Percentiles rank a stretch among this genome's conserved stretches.
phyloP scores from a whole-genome alignment of 2,797 vertebrate genomes.

The Platalea minor region DNA sequence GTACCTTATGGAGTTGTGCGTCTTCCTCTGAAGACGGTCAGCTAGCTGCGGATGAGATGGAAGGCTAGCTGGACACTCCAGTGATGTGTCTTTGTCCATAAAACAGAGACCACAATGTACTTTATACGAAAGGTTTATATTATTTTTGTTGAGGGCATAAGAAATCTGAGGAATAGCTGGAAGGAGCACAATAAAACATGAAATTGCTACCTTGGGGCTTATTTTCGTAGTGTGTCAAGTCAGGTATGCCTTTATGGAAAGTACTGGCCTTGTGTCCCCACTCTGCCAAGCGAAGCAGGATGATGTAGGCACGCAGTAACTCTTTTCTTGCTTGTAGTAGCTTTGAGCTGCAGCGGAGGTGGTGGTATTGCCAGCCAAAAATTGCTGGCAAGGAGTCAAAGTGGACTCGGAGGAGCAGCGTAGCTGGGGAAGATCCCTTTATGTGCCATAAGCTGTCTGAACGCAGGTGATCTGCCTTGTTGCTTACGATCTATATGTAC shows the following conservation, averaged over 20 bases:
- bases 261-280: accelerated
- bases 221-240: neutral
- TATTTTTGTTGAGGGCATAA: neutral
- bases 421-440: neutral
- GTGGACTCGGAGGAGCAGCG: neutral
- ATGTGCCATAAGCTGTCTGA: neutral
- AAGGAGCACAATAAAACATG: neutral
- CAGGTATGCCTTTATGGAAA: accelerated
- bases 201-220: neutral
- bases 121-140: neutral
- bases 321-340: neutral
- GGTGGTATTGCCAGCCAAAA: neutral
- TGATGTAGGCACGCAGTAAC: neutral
- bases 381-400: neutral
- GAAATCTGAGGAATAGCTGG: neutral
- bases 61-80: neutral
- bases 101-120: neutral
- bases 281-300: neutral
- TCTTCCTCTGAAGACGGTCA: neutral
- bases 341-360: neutral
- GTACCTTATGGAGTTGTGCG: neutral
- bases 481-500: neutral
- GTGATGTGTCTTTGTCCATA: neutral
- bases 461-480: neutral
- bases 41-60: neutral